Percentiles rank a stretch among this genome's conserved stretches.
phyloP scores from a whole-genome alignment of 2,113 vertebrate species.

The Bubo blakistoni region DNA sequence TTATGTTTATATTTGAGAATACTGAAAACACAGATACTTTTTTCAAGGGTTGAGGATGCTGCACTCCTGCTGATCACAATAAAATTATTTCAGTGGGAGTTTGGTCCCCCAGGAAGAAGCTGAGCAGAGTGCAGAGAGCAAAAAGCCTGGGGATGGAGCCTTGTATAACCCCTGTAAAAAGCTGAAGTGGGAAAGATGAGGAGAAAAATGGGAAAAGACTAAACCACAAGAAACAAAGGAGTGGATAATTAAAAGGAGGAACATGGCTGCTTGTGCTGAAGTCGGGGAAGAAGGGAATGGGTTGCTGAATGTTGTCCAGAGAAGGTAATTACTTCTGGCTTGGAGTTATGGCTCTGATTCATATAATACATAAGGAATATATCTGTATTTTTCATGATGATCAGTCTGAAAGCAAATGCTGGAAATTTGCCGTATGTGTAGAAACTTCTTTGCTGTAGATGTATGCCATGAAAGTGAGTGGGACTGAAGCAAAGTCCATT shows the following conservation, averaged over 20 bases:
- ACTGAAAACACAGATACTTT: background rate
- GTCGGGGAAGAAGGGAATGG: background rate
- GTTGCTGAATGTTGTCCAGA: conserved; percentile 6
- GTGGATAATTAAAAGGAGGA: background rate
- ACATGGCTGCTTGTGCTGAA: background rate
- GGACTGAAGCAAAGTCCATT: background rate
- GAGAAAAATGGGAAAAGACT: background rate
- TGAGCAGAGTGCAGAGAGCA: background rate
- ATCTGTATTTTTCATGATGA: conserved; percentile 32
- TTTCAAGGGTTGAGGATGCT: background rate
- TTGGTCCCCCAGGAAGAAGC: background rate
- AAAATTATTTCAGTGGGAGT: background rate
- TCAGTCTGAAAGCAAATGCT: conserved; percentile 22
- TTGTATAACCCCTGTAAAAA: background rate
- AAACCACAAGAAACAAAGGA: background rate
- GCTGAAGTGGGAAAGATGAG: background rate
- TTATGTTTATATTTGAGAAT: background rate
- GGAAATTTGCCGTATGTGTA: background rate
- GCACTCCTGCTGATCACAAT: background rate
- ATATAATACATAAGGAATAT: conserved; percentile 37
- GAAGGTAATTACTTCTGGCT: conserved; percentile 28
- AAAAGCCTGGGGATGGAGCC: background rate
- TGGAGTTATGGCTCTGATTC: background rate
- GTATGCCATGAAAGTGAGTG: background rate
- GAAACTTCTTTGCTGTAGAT: background rate